phyloP scores from a whole-genome alignment of 2,797 vertebrate species.

The Valencia hispanica region DNA sequence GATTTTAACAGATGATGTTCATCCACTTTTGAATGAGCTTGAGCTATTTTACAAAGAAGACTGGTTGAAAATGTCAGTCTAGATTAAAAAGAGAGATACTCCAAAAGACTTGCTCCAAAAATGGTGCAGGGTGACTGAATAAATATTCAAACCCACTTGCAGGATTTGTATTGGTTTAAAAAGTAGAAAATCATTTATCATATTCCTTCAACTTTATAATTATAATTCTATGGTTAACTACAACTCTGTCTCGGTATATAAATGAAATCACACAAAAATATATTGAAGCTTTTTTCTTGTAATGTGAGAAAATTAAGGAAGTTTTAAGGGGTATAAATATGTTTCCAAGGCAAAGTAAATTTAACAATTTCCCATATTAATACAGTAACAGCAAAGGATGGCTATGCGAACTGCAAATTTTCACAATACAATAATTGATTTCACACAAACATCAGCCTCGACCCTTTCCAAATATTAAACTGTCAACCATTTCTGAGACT shows the following conservation, averaged over 20 bases:
- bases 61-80: not conserved
- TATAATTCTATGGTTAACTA: not conserved
- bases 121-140: not conserved
- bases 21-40: not conserved
- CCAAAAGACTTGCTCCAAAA: no score
- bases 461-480: constrained; percentile 67
- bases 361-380: constrained; percentile 29
- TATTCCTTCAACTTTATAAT: not conserved
- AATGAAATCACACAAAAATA: not conserved
- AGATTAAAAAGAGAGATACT: not conserved
- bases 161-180: not conserved
- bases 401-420: constrained; percentile 46
- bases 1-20: not conserved
- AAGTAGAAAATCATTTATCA: not conserved
- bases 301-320: not conserved
- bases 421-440: constrained; percentile 60
- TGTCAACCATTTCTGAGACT: constrained; percentile 65
- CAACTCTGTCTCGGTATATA: not conserved
- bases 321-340: not conserved
- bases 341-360: not conserved
- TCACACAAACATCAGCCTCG: constrained; percentile 50
- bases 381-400: constrained; percentile 37
- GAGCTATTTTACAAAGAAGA: not conserved
- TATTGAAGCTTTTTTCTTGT: no score
- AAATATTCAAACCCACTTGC: not conserved